Evolutionary conservation across 2,113 vertebrate genomes (phyloP).

Genomic region (Esox niger): DNA sequence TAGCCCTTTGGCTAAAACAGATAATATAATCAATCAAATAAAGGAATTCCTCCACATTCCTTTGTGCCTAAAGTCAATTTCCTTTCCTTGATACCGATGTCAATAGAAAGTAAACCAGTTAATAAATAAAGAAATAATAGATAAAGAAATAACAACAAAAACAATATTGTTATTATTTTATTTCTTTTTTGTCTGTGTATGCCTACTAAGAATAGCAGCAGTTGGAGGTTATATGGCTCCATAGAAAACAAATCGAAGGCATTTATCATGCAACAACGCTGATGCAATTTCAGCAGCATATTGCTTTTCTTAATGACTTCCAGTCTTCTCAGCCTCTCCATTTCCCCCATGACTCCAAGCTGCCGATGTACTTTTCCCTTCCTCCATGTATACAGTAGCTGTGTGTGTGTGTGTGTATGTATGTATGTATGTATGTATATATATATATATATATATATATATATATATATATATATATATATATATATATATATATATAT

Average conservation of each 20-base stretch:
- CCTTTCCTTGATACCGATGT: background rate
- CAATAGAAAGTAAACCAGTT: constrained; percentile 14
- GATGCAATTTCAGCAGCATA: constrained; percentile 59
- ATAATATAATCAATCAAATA: no score
- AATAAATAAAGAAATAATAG: constrained; percentile 24
- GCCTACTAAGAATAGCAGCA: constrained; percentile 26
- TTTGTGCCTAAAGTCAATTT: constrained; percentile 8
- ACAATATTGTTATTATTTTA: constrained; percentile 5
- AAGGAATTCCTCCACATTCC: background rate
- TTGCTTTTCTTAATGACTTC: constrained; percentile 63
- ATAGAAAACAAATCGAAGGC: constrained; percentile 45
- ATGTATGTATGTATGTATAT: background rate
- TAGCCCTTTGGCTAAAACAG: no score
- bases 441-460: no score
- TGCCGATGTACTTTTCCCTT: constrained; percentile 25
- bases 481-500: no score
- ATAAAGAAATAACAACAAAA: constrained; percentile 3
- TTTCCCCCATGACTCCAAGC: constrained; percentile 39
- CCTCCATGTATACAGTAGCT: background rate
- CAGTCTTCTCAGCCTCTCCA: constrained; percentile 32
- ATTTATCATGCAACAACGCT: constrained; percentile 65
- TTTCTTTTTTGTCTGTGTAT: background rate
- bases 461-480: no score
- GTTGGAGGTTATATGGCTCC: constrained; percentile 28
- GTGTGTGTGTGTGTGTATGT: background rate